Evolutionary conservation across 2,888 invertebrate genomes (phyloP).

Genomic region (Calameuta pallipes): DNA sequence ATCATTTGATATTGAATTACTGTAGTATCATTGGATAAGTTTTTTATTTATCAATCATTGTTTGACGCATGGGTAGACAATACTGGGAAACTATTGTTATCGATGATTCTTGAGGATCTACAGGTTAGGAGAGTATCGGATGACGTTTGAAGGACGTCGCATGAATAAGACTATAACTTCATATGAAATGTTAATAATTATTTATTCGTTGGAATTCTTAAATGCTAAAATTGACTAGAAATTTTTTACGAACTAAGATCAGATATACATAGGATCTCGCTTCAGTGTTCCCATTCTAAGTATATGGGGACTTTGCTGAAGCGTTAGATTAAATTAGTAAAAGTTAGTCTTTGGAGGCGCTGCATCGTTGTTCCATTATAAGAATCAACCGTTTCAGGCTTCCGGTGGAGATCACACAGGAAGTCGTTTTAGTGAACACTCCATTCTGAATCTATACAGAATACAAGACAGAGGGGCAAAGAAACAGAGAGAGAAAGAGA

Average conservation of each 20-base stretch:
- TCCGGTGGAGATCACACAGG: constrained; percentile 43
- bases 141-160: background rate
- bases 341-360: constrained; percentile 65
- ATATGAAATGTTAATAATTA: background rate
- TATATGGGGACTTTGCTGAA: constrained; percentile 27
- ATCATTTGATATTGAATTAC: background rate
- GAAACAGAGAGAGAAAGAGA: background rate
- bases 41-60: background rate
- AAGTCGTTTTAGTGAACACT: background rate
- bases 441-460: background rate
- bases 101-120: background rate
- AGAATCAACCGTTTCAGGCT: constrained; percentile 60
- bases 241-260: constrained; percentile 43
- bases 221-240: constrained; percentile 55
- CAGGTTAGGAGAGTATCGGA: background rate
- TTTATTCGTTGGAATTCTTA: constrained; percentile 31
- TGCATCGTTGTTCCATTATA: constrained; percentile 55
- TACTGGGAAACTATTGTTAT: background rate
- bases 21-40: background rate
- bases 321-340: constrained; percentile 30
- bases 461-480: background rate
- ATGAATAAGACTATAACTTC: background rate
- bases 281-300: constrained; percentile 8
- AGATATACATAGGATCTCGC: constrained; percentile 47
- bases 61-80: background rate